phyloP scores from a whole-genome alignment of 2,113 vertebrate genomes.

The Piprites chloris region DNA sequence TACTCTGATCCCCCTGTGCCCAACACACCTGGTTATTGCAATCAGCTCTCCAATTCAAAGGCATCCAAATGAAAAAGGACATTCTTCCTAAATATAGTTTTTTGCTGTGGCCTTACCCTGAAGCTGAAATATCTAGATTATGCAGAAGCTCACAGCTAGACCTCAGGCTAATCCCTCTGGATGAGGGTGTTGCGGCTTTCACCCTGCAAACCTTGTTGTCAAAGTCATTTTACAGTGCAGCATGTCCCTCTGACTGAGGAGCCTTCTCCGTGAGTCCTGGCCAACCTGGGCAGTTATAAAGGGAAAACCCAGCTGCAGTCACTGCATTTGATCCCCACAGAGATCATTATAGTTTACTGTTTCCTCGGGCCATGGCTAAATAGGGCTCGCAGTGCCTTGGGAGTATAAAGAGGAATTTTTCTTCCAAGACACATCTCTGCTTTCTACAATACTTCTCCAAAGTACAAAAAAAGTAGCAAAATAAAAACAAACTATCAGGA shows the following conservation, averaged over 20 bases:
- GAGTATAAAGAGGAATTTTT: background rate
- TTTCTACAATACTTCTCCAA: background rate
- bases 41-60: background rate
- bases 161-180: slow-evolving; percentile 7
- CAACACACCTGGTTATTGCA: background rate
- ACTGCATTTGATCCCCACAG: background rate
- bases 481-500: background rate
- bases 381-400: background rate
- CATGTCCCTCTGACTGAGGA: background rate
- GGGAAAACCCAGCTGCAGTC: background rate
- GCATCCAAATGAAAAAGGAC: background rate
- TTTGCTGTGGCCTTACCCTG: background rate
- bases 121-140: background rate
- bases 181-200: background rate
- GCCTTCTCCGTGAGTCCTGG: background rate
- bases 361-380: background rate
- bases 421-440: background rate
- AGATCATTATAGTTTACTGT: background rate
- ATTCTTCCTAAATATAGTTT: background rate
- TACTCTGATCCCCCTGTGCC: background rate
- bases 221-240: slow-evolving; percentile 1
- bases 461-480: slow-evolving; percentile 7
- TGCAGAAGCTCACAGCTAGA: background rate
- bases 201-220: background rate
- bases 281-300: background rate